Evolutionary conservation across 1,140 invertebrate species (phyloP), one percentile per base, ranked within the genome.

Genomic region (Heliconius melpomene): DNA sequence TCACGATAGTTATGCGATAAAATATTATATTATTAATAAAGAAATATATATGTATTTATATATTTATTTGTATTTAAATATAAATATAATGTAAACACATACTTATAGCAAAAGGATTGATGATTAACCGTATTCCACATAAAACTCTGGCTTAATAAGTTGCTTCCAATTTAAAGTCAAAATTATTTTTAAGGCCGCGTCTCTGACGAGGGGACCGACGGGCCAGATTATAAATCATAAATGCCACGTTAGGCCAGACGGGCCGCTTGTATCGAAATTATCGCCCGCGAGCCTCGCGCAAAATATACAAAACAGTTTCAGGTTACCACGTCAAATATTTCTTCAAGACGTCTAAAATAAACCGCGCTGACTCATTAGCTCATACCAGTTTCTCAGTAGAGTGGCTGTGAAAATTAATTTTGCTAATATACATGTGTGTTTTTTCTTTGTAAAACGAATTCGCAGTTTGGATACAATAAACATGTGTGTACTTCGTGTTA

Each of bases 181-280:
- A 93, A 93, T 90, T 91, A 92, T 93, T 93, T 90, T 87, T 86
- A 86, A 89, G 85, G 60, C 85, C 84, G 87, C 90, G 89, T 92
- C 90, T 91, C 87, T 89, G 90, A 87, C 87, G 84, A 87, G 88
- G 83, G 83, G 89, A 90, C 88, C 88, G 90, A 89, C 91, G 89
- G 90, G 84, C 90, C 88, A 88, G 89, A 91, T 92, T 92, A 92
- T 94, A 94, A 94, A 94, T 93, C 92, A 94, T 91, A 93, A 90
- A 89, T 89, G 92, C 90, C 91, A 92, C 88, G 91, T 92, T 88
- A 90, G 87, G 80, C 83, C 84, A 85, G 89, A 84, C 86, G 88
- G 87, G 84, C 79, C 84, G 80, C 87, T 82, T 82, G 89, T 90
- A 93, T 92, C 89, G 86, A 92, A 94, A 94, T 94, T 94, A 93